A percentile compares a stretch with the other conserved stretches of the same genome.
phyloP scores from a whole-genome alignment of 2,797 vertebrate genomes.

The Cyprinella venusta region DNA sequence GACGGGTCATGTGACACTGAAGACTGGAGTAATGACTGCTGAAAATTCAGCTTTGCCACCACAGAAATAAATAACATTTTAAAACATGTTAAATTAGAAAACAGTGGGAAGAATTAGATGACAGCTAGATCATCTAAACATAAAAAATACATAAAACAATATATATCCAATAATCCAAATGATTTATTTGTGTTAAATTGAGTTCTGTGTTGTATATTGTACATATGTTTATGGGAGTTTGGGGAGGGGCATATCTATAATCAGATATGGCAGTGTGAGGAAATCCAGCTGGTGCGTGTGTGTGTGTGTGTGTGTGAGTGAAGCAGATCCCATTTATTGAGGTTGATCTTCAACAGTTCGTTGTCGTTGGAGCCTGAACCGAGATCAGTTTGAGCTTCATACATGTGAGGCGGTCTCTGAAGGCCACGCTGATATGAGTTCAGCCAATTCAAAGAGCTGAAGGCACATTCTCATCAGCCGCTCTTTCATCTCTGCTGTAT shows the following conservation, averaged over 20 bases:
- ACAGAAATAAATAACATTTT: background rate
- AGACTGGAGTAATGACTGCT: background rate
- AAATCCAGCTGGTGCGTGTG: background rate
- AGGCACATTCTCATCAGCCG: slow-evolving; percentile 15
- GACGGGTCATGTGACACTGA: background rate
- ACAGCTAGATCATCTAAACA: background rate
- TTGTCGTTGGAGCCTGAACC: background rate
- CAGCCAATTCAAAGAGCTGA: slow-evolving; percentile 37
- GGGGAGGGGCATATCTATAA: slow-evolving; percentile 33
- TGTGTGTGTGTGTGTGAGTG: slow-evolving; percentile 9
- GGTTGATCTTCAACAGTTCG: background rate
- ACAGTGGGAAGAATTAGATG: background rate
- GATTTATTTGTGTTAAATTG: background rate
- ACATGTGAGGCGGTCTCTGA: background rate
- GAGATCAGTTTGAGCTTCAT: background rate
- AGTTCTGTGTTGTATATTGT: background rate
- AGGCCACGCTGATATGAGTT: slow-evolving; percentile 10
- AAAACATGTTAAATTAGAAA: background rate
- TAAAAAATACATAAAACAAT: background rate
- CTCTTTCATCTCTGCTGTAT: slow-evolving; percentile 28
- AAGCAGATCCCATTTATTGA: slow-evolving; percentile 23
- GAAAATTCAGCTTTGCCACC: background rate
- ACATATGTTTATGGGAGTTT: background rate
- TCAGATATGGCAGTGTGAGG: slow-evolving; percentile 23
- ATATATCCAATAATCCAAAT: background rate